Conservation (phyloP, 2,797 vertebrate species). For the Diglossa cyanea region DNA sequence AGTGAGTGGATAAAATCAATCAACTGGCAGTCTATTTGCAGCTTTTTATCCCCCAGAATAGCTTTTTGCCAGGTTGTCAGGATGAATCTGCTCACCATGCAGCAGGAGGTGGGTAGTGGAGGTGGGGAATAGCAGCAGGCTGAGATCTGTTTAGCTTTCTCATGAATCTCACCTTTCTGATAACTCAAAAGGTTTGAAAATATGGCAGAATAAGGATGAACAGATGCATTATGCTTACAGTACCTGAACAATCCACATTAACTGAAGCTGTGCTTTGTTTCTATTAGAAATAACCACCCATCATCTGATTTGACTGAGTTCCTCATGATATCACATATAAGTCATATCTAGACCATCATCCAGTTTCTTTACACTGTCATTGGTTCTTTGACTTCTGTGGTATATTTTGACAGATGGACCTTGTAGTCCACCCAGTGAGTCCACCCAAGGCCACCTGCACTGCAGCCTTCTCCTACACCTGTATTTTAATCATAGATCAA, state of each 20-base stretch:
- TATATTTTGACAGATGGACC: neutral
- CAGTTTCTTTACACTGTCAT: neutral
- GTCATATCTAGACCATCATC: neutral
- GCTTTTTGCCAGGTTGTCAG: neutral
- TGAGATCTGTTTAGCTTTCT: neutral
- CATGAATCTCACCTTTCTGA: neutral
- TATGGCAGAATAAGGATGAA: neutral
- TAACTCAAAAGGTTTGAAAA: neutral
- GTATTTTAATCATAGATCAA: neutral
- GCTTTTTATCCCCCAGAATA: neutral
- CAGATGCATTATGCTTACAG: neutral
- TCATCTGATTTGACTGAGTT: neutral
- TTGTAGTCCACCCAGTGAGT: neutral
- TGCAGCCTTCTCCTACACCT: neutral
- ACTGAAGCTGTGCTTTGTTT: neutral
- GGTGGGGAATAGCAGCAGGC: neutral
- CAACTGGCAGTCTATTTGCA: neutral
- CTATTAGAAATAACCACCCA: neutral
- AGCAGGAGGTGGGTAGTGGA: neutral
- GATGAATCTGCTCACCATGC: neutral
- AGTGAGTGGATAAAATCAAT: neutral
- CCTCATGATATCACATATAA: neutral
- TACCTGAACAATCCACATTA: neutral
- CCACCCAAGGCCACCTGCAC: neutral
- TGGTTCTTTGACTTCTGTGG: neutral